Evolutionary conservation across 2,888 invertebrate genomes (phyloP), one percentile per base, ranked within the genome.

Genomic region (Ypsolopha scabrella): DNA sequence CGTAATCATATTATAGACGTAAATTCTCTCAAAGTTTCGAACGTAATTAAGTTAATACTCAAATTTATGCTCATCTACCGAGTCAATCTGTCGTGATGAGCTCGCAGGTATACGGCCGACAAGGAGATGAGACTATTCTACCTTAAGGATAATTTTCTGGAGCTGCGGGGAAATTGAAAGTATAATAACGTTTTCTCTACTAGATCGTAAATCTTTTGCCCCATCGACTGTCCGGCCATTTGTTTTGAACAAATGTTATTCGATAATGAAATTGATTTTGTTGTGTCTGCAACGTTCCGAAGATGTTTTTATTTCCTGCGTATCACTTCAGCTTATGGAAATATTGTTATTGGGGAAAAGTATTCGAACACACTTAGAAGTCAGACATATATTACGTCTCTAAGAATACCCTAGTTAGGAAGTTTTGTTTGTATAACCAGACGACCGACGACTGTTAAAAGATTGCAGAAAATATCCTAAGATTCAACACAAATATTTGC

Each of bases 21-120:
- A 68, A 75, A 71, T 72, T 73, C 64, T 66, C 67, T 60, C 58
- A 60, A 66, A 66, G 69, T 65, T 63, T 61, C 60, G 65, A 67
- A 70, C 69, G 67, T 74, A 73, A 75, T 76, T 72, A 73, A 69
- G 67, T 70, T 61, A 67, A 71, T 71, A 65, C 65, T 68, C 67
- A 14, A 36, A 71, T 70, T 70, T 69, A 63, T 64, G 58, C 59
- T 61, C 59, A 62, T 61, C 60, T 62, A 61, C 59, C 55, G 63
- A 58, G 59, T 60, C 66, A 64, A 71, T 73, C 64, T 65, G 24
- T 4, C 24, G 24, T 24, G 24, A 24, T 4, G 64, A 35, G 24
- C 35, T 46, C 35, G 35, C 46, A 34, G 46, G 45, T 45, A 11
- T 35, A n/a, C 34, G 35, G n/a, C 46, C 35, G 34, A 48, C 53